Evolutionary conservation across 1,140 invertebrate species (phyloP), one percentile per base, ranked within the genome.

Genomic region (Campoletis sonorensis): DNA sequence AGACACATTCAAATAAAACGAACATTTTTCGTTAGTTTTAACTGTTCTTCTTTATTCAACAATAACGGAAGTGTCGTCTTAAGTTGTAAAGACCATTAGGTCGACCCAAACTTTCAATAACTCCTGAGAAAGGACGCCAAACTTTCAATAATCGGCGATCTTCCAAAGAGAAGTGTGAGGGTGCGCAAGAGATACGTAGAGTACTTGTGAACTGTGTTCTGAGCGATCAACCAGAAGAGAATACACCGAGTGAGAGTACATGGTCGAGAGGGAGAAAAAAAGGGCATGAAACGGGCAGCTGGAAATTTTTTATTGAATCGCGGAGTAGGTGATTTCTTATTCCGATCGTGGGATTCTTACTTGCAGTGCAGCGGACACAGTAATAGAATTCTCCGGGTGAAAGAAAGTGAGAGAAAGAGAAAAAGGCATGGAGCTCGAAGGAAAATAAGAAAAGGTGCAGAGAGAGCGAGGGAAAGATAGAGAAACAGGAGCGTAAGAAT

Each of bases 271-370:
- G n/a, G 64, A 54, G 27, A 7, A 33, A 78, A 64, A 21, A 33
- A 13, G 7, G 40, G 23, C n/a, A 3, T 64, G 61, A 64, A 64
- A 64, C 23, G 61, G 23, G 4, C 67, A 70, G 33, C 30, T 10
- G 16, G 30, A 37, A 40, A 30, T 4, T 78, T 78, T 78, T 78
- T 78, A 64, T 64, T 45, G 76, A 78, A 78, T 78, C 21, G 7
- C 21, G 13, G 18, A 78, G 76, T 45, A 78, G 76, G 76, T 37
- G 21, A 78, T 78, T 78, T 78, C 76, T 78, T 78, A 78, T 78
- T 64, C 84, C 82, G 76, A 86, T 87, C 88, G 87, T 88, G 86
- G 84, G 83, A 88, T 85, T 67, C 64, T 84, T 30, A 82, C 73
- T 30, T 49, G 33, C 76, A 61, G 23, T 45, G 67, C 11, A 30